A percentile compares a stretch with the other conserved stretches of the same genome.
Evolutionary conservation across 2,888 invertebrate species (phyloP).

Genomic region (Yponomeuta plumbellus): DNA sequence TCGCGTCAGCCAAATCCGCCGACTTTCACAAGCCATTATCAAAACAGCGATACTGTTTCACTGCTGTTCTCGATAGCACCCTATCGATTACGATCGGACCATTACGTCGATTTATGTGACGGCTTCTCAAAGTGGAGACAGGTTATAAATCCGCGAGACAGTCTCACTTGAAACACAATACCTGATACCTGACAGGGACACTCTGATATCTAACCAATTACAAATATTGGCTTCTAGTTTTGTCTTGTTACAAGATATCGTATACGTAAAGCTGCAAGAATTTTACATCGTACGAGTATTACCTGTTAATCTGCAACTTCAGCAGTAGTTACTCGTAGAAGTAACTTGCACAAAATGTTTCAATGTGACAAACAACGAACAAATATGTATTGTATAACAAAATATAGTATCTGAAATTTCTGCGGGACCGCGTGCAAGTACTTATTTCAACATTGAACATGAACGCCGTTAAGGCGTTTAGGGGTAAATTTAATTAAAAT

Average conservation of each 20-base stretch:
- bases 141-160: conserved; percentile 49
- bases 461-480: too few relatives aligned
- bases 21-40: conserved; percentile 56
- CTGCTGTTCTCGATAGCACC: conserved; percentile 39
- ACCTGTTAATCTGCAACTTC: too few relatives aligned
- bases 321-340: too few relatives aligned
- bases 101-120: conserved; percentile 60
- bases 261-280: background rate
- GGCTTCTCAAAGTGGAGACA: conserved; percentile 47
- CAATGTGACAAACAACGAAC: too few relatives aligned
- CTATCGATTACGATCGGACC: conserved; percentile 48
- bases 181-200: background rate
- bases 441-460: too few relatives aligned
- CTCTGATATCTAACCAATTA: background rate
- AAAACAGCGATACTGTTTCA: conserved; percentile 39
- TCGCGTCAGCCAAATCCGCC: conserved; percentile 22
- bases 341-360: too few relatives aligned
- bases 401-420: too few relatives aligned
- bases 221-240: background rate
- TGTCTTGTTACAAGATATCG: background rate
- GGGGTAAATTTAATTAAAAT: too few relatives aligned
- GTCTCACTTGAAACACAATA: conserved; percentile 40
- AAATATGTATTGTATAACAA: too few relatives aligned
- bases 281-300: too few relatives aligned
- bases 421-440: too few relatives aligned